Evolutionary conservation across 2,888 invertebrate genomes (phyloP).

Genomic region (Notodonta dromedarius): DNA sequence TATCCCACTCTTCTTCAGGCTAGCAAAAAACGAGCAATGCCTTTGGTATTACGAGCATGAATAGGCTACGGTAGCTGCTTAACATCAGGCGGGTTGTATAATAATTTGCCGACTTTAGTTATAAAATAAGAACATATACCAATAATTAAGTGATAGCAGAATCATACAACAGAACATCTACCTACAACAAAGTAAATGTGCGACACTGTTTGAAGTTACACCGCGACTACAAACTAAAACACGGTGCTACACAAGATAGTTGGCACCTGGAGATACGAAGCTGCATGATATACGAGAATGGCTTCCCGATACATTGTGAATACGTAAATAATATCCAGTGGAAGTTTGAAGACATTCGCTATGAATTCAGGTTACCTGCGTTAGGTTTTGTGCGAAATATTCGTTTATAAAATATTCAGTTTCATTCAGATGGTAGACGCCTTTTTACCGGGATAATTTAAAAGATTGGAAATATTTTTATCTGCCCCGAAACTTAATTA

Average conservation of each 20-base stretch:
- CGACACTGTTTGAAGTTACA: conserved; percentile 40
- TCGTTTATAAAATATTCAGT: conserved; percentile 22
- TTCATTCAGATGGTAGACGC: neutral
- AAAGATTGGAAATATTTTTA: too few species aligned
- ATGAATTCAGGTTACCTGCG: conserved; percentile 26
- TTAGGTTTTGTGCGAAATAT: conserved; percentile 37
- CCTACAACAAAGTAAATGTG: neutral
- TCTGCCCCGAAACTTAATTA: too few species aligned
- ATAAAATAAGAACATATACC: too few species aligned
- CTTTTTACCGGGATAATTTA: too few species aligned
- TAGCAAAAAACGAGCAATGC: too few species aligned
- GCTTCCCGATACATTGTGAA: conserved; percentile 68
- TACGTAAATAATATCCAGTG: conserved; percentile 48
- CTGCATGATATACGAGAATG: conserved; percentile 59
- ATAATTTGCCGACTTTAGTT: too few species aligned
- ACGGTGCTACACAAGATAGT: conserved; percentile 47
- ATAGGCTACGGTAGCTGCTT: too few species aligned
- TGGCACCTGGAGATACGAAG: conserved; percentile 58
- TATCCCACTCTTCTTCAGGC: too few species aligned
- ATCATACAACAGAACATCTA: neutral
- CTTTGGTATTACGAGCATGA: too few species aligned
- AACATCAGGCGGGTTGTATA: too few species aligned
- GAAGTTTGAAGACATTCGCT: conserved; percentile 57
- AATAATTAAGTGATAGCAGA: neutral
- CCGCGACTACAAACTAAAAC: conserved; percentile 50